Evolutionary conservation across 2,888 invertebrate species (phyloP), one percentile per base, ranked within the genome.

Genomic region (Helobdella robusta): DNA sequence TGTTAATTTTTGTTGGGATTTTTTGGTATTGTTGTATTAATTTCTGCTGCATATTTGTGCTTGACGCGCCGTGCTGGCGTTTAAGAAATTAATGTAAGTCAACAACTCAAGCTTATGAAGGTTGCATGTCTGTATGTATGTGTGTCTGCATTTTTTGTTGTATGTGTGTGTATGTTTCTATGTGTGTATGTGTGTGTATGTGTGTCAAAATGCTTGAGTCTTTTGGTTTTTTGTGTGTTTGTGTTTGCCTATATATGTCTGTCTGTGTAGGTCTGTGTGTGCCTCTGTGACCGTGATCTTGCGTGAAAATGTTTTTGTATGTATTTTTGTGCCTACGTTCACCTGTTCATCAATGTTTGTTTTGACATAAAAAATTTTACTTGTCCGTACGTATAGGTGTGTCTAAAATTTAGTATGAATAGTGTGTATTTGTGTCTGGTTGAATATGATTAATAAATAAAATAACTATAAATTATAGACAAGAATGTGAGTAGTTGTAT

Each of bases 161-260:
- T 40, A 40, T 40, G 44, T 40, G n/a, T 40, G 44, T 40, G n/a
- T 40, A n/a, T 40, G n/a, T 40, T 11, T 40, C 11, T 40, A n/a
- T 40, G n/a, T 40, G 44, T 40, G n/a, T 40, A n/a, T 40, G n/a
- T 40, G 44, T 40, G n/a, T 40, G 44, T 40, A 40, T 40, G 44
- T 40, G n/a, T 40, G 44, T 40, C 11, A n/a, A n/a, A n/a, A n/a
- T n/a, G n/a, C n/a, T n/a, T n/a, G n/a, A n/a, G n/a, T n/a, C n/a
- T n/a, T n/a, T n/a, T n/a, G n/a, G n/a, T n/a, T 40, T 11, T 40
- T 15, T 40, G 44, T 40, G n/a, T 40, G 44, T 40, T 15, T 40
- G 44, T 40, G n/a, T 40, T 11, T 40, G n/a, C n/a, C 11, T 40
- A 40, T 40, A n/a, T 40, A 40, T 40, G 44, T 40, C 11, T 40